phyloP scores from a whole-genome alignment of 1,140 invertebrate species.

The Drosophila kepulauana region DNA sequence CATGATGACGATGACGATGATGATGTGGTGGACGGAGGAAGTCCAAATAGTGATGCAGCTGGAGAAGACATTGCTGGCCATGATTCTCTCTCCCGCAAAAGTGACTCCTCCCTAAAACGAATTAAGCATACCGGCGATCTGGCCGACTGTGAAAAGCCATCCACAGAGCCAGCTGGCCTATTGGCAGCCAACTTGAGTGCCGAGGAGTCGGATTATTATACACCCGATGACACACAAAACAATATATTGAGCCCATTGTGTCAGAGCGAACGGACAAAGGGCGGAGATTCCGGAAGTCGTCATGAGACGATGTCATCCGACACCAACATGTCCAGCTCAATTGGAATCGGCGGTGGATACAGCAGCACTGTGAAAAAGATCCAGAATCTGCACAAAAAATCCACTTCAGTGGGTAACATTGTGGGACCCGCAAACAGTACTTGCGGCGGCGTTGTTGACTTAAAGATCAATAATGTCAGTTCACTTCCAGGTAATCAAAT shows the following conservation, averaged over 20 bases:
- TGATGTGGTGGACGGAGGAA: slow-evolving; percentile 21
- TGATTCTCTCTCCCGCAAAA: slow-evolving; percentile 44
- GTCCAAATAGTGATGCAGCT: not conserved
- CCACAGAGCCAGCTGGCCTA: slow-evolving; percentile 24
- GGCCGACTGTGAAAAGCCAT: slow-evolving; percentile 11
- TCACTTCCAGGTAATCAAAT: slow-evolving; percentile 73
- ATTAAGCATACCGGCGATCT: slow-evolving; percentile 48
- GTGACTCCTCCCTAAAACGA: slow-evolving; percentile 42
- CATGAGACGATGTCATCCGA: slow-evolving; percentile 3
- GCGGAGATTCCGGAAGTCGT: slow-evolving; percentile 56
- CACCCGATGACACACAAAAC: slow-evolving; percentile 89
- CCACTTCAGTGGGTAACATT: slow-evolving; percentile 82
- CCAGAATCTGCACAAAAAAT: slow-evolving; percentile 74
- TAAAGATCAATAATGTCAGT: slow-evolving; percentile 73
- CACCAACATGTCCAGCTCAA: slow-evolving; percentile 6
- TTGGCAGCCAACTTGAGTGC: slow-evolving; percentile 62
- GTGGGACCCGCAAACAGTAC: slow-evolving; percentile 50
- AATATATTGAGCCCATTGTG: slow-evolving; percentile 87
- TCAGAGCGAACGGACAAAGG: slow-evolving; percentile 72
- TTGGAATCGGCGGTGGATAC: slow-evolving; percentile 52
- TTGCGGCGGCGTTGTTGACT: slow-evolving; percentile 35
- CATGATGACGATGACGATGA: slow-evolving; percentile 45
- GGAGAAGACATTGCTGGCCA: slow-evolving; percentile 2
- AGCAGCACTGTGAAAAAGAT: slow-evolving; percentile 65
- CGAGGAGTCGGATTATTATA: slow-evolving; percentile 91